Percentiles rank a stretch among this genome's conserved stretches.
Evolutionary conservation across 2,797 vertebrate genomes (phyloP).

Genomic region (Pogoniulus pusillus): DNA sequence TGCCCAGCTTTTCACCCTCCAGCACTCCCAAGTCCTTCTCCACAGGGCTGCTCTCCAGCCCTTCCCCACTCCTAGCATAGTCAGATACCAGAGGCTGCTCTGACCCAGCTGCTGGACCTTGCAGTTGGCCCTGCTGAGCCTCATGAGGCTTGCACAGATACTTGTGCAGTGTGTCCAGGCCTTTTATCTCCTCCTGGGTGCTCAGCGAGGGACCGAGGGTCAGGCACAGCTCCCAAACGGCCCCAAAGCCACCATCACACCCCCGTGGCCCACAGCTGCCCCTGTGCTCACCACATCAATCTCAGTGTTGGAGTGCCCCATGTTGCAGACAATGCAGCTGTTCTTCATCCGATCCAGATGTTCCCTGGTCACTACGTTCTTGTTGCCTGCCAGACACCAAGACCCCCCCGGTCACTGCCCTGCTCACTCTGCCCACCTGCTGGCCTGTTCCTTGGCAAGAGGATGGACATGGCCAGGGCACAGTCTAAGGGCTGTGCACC

Average conservation of each 20-base stretch:
- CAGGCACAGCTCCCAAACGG: too few species aligned
- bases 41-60: too few species aligned
- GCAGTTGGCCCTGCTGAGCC: background rate
- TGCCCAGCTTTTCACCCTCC: too few species aligned
- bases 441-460: background rate
- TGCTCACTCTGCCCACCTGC: fast-evolving
- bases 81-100: too few species aligned
- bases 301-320: conserved; percentile 99
- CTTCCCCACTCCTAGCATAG: too few species aligned
- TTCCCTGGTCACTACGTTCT: conserved; percentile 95
- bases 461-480: fast-evolving
- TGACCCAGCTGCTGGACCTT: background rate
- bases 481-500: fast-evolving
- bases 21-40: too few species aligned
- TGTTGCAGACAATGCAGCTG: conserved; percentile 97
- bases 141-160: background rate
- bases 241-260: background rate
- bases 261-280: fast-evolving
- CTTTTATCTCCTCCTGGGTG: background rate
- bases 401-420: background rate
- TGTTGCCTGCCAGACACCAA: conserved; percentile 83
- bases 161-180: background rate
- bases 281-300: conserved; percentile 91
- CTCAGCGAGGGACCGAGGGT: background rate
- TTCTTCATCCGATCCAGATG: conserved; percentile 98